Evolutionary conservation across 2,113 vertebrate species (phyloP).

Genomic region (Scophthalmus maximus): DNA sequence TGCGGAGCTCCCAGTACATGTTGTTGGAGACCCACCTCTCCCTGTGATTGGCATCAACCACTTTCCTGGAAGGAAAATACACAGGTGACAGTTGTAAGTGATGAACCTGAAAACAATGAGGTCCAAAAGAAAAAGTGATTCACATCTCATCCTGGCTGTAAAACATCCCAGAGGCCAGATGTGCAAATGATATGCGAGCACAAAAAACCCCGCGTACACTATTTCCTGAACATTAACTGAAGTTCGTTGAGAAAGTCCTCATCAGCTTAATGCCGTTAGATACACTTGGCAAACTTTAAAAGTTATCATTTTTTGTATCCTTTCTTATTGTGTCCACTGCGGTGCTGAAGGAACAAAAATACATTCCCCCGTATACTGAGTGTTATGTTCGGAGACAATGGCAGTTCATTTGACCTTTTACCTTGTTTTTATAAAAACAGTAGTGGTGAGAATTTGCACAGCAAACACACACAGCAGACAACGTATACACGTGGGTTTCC

Average conservation of each 20-base stretch:
- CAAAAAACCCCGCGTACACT: too few species aligned
- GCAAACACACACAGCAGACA: neutral
- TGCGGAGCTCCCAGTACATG: slow-evolving; percentile 97
- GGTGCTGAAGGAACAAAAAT: too few species aligned
- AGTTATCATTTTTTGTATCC: too few species aligned
- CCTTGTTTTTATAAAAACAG: neutral
- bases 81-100: neutral
- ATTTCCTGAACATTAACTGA: neutral
- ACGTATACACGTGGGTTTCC: neutral
- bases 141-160: neutral
- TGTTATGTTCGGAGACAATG: neutral
- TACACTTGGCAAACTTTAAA: too few species aligned
- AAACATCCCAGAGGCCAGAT: neutral
- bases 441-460: neutral
- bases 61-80: slow-evolving; percentile 86
- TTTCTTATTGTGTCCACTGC: too few species aligned
- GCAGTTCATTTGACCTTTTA: neutral
- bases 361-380: neutral
- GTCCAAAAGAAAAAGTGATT: neutral
- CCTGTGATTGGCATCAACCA: slow-evolving; percentile 92
- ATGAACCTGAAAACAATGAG: neutral
- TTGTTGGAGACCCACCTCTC: slow-evolving; percentile 97
- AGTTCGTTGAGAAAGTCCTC: too few species aligned
- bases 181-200: too few species aligned
- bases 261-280: too few species aligned